Base-by-base conservation (phyloP, 2,888 invertebrate species). In the Uloborus plumipes region DNA sequence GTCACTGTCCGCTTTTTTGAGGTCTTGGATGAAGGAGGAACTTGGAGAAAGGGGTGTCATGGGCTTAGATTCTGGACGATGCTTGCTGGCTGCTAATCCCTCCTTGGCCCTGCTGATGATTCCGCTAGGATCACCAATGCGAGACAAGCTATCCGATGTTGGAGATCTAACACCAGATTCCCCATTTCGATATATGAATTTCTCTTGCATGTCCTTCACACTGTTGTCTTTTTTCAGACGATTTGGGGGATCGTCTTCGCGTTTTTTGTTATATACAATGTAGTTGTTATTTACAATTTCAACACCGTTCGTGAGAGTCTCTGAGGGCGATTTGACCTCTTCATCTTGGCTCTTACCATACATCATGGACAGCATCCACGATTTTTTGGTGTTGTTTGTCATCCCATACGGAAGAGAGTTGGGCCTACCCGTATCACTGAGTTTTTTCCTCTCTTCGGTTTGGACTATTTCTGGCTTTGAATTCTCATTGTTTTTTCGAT, bases 351-450 rank as follows among this genome's bases (percentile, higher is more conserved):
- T 86, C 75, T 88, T 88, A n/a, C 88, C 86, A 69, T 88, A 88
- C 87, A 88, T 88, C 87, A 88, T 88, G 72, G 89, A 89, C 80
- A 88, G 85, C 84, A 88, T 86, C 89, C 89, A 89, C 7, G 89
- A 87, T 72, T 88, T 87, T 82, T 89, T 89, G 77, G 88, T 88
- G 22, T 88, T 88, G 18, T 87, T 86, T 64, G 79, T 70, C 85
- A 87, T 86, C 78, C 49, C 18, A 47, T 83, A 73, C 1, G 78
- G 71, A 39, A 76, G 20, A 1, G 77, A 64, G 55, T 53, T 79
- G 22, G 74, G 75, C 64, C 76, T 66, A 39, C 47, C 49, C 11
- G 31, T 20, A 77, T 88, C 88, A 65, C 51, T 55, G 11, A 67
- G 51, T 16, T 72, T 76, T 11, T 65, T 70, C 4, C 47, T 50